Evolutionary conservation across 2,888 invertebrate species (phyloP).

Genomic region (Tipula confusa): DNA sequence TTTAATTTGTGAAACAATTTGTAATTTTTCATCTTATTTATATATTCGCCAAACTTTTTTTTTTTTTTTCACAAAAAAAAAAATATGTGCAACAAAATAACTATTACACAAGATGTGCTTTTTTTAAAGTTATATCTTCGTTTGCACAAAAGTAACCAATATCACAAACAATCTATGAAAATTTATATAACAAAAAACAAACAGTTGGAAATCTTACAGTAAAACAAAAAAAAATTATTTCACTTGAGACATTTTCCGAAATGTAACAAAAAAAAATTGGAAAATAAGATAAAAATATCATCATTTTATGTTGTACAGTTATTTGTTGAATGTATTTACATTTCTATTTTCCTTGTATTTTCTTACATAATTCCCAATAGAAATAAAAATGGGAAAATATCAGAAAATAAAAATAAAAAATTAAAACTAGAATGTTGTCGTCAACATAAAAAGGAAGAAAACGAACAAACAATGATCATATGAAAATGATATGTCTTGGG

Average conservation of each 20-base stretch:
- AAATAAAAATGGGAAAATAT: not conserved
- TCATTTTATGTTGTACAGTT: not conserved
- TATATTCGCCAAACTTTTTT: not conserved
- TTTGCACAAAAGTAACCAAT: not conserved
- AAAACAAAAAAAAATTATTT: not conserved
- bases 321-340: slow-evolving; percentile 20
- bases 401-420: not conserved
- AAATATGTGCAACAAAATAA: not conserved
- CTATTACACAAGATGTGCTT: not conserved
- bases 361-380: slow-evolving; percentile 3
- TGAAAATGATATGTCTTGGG: slow-evolving; percentile 9
- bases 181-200: not conserved
- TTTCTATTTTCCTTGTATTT: not conserved
- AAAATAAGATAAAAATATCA: slow-evolving; percentile 7
- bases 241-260: not conserved
- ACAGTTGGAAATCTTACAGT: not conserved
- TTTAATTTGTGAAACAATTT: not conserved
- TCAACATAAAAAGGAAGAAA: not conserved
- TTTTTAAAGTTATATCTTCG: not conserved
- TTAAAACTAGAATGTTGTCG: not conserved
- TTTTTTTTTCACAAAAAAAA: no score
- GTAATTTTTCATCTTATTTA: not conserved
- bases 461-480: not conserved
- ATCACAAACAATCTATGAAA: not conserved
- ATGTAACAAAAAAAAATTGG: not conserved